These are phyloP conservation scores for Ailurus styani DNA, from an alignment of 2,113 vertebrate species.

Conservation along the genomic window DNA sequence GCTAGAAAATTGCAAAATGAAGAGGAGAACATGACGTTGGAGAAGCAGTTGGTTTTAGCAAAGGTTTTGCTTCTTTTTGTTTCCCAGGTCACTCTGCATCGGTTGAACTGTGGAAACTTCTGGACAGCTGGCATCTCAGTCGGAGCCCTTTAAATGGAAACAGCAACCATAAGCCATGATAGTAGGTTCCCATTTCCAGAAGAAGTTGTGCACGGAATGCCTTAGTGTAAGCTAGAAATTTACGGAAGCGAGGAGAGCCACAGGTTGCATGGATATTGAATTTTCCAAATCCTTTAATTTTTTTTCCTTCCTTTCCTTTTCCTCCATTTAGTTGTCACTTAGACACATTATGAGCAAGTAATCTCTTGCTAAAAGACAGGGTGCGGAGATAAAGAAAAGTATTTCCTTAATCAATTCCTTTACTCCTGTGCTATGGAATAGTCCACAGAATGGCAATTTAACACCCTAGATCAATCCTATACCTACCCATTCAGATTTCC, in stretches of 20 bases:
- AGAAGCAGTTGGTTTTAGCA: not conserved
- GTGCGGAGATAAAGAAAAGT: not conserved
- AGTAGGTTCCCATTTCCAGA: not conserved
- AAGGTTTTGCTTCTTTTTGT: not conserved
- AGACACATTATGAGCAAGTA: not conserved
- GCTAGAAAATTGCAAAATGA: not conserved
- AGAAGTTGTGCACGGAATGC: not conserved
- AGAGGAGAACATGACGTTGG: not conserved
- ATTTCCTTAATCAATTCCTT: not conserved
- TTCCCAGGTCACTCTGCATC: not conserved
- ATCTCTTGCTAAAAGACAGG: not conserved
- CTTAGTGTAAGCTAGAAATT: not conserved
- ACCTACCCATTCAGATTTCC: not conserved
- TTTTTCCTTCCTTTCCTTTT: not conserved
- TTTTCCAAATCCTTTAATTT: not conserved
- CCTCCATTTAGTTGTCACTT: not conserved
- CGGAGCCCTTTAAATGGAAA: not conserved
- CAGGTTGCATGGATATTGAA: not conserved
- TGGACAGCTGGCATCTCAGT: not conserved
- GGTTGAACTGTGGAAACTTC: not conserved
- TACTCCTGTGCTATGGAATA: not conserved
- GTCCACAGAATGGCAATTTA: not conserved
- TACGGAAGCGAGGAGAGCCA: not conserved
- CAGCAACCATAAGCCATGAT: not conserved
- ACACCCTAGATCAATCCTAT: not conserved